These are phyloP conservation scores for Drosophila mayaguana DNA, from an alignment of 2,888 invertebrate genomes.

Conservation along the genomic window DNA sequence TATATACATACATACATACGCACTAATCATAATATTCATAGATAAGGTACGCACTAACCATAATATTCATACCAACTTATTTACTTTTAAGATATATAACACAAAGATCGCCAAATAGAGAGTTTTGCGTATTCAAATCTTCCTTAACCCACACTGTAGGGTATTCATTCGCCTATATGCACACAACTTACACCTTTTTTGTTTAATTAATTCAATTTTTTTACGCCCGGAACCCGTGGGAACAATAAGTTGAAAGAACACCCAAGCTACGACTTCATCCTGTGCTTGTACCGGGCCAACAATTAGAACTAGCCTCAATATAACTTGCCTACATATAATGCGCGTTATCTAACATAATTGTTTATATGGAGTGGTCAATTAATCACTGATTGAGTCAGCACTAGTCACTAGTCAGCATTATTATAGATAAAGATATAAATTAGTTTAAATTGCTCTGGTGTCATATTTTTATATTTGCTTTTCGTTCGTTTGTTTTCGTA, in stretches of 20 bases:
- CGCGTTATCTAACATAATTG: neutral
- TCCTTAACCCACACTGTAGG: too few relatives aligned
- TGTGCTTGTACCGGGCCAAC: constrained; percentile 3
- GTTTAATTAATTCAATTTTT: constrained; percentile 41
- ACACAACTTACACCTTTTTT: neutral
- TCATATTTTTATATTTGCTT: constrained; percentile 37
- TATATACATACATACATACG: too few relatives aligned
- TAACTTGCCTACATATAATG: neutral
- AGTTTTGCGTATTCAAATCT: too few relatives aligned
- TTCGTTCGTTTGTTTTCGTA: constrained; percentile 11
- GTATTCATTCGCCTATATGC: neutral
- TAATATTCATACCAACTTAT: too few relatives aligned
- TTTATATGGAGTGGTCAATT: constrained; percentile 28
- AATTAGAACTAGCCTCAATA: neutral
- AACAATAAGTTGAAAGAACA: constrained; percentile 17
- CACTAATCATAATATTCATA: too few relatives aligned
- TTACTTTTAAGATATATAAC: neutral
- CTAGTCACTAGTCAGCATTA: constrained; percentile 41
- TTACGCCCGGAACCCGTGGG: constrained; percentile 36
- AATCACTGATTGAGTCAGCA: constrained; percentile 47
- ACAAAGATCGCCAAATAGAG: too few relatives aligned
- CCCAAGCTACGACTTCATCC: constrained; percentile 5
- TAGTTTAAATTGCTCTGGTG: constrained; percentile 53
- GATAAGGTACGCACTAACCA: too few relatives aligned
- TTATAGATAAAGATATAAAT: constrained; percentile 39